Conservation (phyloP, 2,888 invertebrate species). For the Lithophane leautieri region DNA sequence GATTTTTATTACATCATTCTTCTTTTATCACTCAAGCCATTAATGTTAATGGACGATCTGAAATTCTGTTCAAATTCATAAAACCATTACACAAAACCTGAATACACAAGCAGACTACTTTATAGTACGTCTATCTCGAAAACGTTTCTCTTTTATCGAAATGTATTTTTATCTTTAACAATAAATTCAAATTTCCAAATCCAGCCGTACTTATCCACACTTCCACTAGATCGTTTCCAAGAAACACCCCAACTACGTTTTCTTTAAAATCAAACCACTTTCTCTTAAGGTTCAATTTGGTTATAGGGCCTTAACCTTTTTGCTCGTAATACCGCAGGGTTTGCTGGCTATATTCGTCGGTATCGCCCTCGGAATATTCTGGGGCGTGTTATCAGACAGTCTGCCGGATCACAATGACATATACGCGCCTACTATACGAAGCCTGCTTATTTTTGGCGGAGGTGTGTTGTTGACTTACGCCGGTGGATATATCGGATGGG, state of each 20-base stretch:
- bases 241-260: slow-evolving; percentile 55
- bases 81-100: slow-evolving; percentile 37
- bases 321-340: slow-evolving; percentile 76
- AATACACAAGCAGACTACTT: slow-evolving; percentile 34
- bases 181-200: slow-evolving; percentile 59
- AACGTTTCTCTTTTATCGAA: slow-evolving; percentile 49
- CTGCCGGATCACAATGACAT: slow-evolving; percentile 83
- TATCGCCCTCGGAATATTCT: slow-evolving; percentile 81
- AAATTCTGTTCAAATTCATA: slow-evolving; percentile 38
- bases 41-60: slow-evolving; percentile 37
- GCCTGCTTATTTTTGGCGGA: slow-evolving; percentile 82
- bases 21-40: slow-evolving; percentile 32
- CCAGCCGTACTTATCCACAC: slow-evolving; percentile 54
- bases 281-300: slow-evolving; percentile 60
- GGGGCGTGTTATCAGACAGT: slow-evolving; percentile 83
- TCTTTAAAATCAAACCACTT: slow-evolving; percentile 60
- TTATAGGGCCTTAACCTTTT: slow-evolving; percentile 55
- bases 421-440: slow-evolving; percentile 84
- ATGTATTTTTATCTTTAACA: slow-evolving; percentile 52
- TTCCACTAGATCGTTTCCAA: slow-evolving; percentile 53
- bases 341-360: slow-evolving; percentile 83
- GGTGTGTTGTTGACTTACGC: slow-evolving; percentile 82
- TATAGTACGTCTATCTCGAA: slow-evolving; percentile 38
- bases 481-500: slow-evolving; percentile 83
- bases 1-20: slow-evolving; percentile 34